Conservation (phyloP, 2,113 vertebrate genomes). For the Percopsis transmontana region DNA sequence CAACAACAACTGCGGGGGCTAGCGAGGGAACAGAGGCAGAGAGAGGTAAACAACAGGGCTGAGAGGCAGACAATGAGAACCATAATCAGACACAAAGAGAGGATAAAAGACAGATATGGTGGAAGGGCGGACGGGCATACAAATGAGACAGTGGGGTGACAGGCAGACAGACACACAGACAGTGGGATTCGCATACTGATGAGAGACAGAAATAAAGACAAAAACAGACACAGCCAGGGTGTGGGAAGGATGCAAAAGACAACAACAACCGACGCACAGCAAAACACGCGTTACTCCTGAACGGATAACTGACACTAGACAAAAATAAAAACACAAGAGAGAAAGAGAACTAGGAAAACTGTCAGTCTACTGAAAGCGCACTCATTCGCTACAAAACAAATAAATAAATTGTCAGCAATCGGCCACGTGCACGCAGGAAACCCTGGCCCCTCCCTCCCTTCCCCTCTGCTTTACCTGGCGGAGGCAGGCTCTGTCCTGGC, state of each 20-base stretch:
- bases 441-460: background rate
- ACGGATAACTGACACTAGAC: no score
- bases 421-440: background rate
- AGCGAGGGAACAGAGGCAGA: constrained; percentile 46
- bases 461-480: constrained; percentile 82
- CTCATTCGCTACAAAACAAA: no score
- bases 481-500: constrained; percentile 91
- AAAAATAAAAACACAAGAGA: no score
- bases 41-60: constrained; percentile 29
- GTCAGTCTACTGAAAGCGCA: no score
- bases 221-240: background rate
- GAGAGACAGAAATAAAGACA: constrained; percentile 32
- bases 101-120: constrained; percentile 29
- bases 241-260: no score
- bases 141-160: constrained; percentile 43
- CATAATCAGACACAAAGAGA: constrained; percentile 49
- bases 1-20: constrained; percentile 62
- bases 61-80: constrained; percentile 42
- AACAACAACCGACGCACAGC: no score
- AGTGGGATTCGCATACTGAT: constrained; percentile 53
- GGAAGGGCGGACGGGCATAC: constrained; percentile 58
- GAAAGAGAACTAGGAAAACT: no score
- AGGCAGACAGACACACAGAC: constrained; percentile 51
- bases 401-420: no score
- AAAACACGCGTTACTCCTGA: no score